Base-by-base conservation (phyloP, 2,888 invertebrate species). In the Drosophila incognita region DNA sequence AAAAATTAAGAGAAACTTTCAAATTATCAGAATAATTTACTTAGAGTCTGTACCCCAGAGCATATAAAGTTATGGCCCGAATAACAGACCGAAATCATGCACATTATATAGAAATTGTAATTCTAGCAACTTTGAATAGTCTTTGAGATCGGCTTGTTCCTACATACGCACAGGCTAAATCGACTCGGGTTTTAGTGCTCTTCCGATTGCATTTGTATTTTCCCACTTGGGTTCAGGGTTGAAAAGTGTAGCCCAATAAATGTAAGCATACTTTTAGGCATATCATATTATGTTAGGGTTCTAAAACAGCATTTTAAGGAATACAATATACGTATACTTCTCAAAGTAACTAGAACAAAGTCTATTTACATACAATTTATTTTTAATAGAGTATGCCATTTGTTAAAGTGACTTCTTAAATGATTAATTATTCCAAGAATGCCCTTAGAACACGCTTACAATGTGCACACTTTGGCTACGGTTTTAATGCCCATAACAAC, bases 401-500 rank as follows among this genome's bases (percentile, higher is more conserved):
- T 15, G 49, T 10, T 49, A 11, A 36, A 27, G 24, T 15, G 36
- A 11, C 21, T 36, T 52, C 21, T 18, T 21, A 15, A 42, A 35
- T 36, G 53, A 52, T 53, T 21, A 52, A 60, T 52, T 35, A 60
- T 15, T 52, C 10, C 6, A 2, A 27, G 36, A 21, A 15, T 18
- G 29, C 11, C 13, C 24, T 24, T 11, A 35, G 51, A 35, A 52
- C 1, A 5, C n/a, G 15, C 35, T 35, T 13, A 38, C 24, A 24
- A 13, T 13, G 29, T 13, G 15, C 11, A 52, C 29, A 27, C 27
- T 27, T 27, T 11, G 24, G 13, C 8, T 4, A 21, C 36, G n/a
- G 57, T 18, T 35, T 60, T 42, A 46, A 73, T 48, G 38, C 49
- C 51, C 62, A 53, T 67, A 81, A 81, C 54, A 54, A 56, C 64